Base-by-base conservation (phyloP, 2,888 invertebrate species). In the Apamea anceps region DNA sequence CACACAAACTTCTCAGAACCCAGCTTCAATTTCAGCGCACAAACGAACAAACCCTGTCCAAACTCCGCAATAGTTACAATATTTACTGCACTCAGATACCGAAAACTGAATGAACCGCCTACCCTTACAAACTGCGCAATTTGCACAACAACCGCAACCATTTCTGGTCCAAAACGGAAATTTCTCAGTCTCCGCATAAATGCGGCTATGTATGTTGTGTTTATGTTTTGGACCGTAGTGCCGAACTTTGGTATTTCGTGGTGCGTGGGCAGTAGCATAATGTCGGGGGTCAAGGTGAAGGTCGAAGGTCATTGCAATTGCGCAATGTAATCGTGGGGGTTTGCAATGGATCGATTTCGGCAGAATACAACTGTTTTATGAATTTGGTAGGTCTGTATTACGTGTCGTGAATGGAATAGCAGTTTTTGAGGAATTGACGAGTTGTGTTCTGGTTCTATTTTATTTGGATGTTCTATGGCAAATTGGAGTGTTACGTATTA, bases 281-380 rank as follows among this genome's bases (percentile, higher is more conserved):
- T 87, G 87, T 81, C 75, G 70, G 60, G 82, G 92, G 90, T 93
- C 89, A 93, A 93, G 94, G 94, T 93, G 87, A 90, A 81, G 82
- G 89, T 78, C 82, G 84, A 90, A 93, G 94, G 93, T 94, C 93
- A 91, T 81, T 93, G 94, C 94, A 93, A 87, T 91, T 93, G 93
- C 93, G 94, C 93, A 93, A 91, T 87, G 81, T 84, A 82, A 72
- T n/a, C 63, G 42, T 70, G 80, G 80, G 81, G 73, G 81, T 70
- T 48, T 85, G 86, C 88, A 85, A 32, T 5, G 76, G 21, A 92
- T 92, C 82, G 92, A 92, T 91, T 87, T 85, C 82, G 78, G 81
- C 77, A 62, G 32, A 32, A 63, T 37, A 37, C 65, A 60, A 57
- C 60, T 42, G 68, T 74, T 87, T 79, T 70, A 70, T 84, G 67